Percentiles rank a stretch among this genome's conserved stretches.
These are phyloP conservation scores for Gallirallus australis DNA, from an alignment of 2,797 vertebrate genomes.

Conservation along the genomic window DNA sequence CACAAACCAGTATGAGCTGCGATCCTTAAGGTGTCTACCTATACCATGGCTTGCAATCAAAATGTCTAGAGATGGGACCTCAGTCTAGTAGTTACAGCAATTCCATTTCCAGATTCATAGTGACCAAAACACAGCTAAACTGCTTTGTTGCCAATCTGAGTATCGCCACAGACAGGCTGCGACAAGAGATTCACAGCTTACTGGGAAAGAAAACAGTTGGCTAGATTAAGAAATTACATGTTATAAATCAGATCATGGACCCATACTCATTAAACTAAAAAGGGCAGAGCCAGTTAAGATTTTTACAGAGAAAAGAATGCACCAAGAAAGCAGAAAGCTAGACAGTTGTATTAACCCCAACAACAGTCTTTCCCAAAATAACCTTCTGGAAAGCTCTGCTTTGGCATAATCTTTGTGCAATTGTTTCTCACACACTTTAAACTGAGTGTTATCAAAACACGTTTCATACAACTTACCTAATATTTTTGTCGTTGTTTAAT, in stretches of 20 bases:
- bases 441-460: not conserved
- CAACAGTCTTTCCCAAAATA: not conserved
- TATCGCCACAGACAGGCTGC: not conserved
- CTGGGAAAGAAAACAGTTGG: not conserved
- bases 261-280: not conserved
- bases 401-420: not conserved
- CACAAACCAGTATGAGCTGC: not conserved
- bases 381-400: not conserved
- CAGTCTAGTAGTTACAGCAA: not conserved
- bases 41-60: not conserved
- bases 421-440: not conserved
- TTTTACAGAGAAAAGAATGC: not conserved
- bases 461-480: conserved; percentile 83
- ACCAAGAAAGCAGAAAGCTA: not conserved
- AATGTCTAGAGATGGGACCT: not conserved
- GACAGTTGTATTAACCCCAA: not conserved
- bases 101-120: not conserved
- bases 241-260: not conserved
- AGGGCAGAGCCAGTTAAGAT: not conserved
- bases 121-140: not conserved
- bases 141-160: not conserved
- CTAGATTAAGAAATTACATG: not conserved
- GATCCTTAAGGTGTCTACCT: not conserved
- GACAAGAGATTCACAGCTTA: not conserved
- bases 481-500: conserved; percentile 99